These are phyloP conservation scores for Silurus aristotelis DNA, from an alignment of 2,797 vertebrate species.

Conservation along the genomic window DNA sequence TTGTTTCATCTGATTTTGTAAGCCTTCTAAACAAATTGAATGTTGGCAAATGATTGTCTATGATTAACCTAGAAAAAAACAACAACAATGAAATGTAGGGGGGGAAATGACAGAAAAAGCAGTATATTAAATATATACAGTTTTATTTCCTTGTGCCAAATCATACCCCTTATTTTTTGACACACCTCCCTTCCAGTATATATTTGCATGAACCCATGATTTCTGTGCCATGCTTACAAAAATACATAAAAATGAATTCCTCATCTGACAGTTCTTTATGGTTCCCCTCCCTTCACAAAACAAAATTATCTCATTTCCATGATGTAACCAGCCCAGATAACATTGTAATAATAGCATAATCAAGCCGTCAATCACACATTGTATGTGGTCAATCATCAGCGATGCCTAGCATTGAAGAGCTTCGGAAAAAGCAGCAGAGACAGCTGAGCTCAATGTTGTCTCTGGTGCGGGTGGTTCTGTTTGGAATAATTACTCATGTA, in stretches of 20 bases:
- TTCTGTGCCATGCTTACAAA: neutral
- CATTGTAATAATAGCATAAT: conserved; percentile 26
- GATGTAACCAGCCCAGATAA: conserved; percentile 3
- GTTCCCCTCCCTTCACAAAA: neutral
- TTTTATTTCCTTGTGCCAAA: neutral
- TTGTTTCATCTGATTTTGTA: too few relatives aligned
- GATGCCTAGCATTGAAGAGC: conserved; percentile 8
- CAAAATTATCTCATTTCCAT: conserved; percentile 2
- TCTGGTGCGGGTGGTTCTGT: conserved; percentile 19
- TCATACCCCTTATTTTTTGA: neutral
- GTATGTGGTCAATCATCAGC: conserved; percentile 26
- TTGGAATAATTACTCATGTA: conserved; percentile 34
- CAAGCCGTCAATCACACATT: conserved; percentile 32
- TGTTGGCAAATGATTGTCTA: neutral
- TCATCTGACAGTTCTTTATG: neutral
- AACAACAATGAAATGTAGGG: too few relatives aligned
- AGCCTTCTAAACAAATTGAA: neutral
- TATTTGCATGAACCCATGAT: neutral
- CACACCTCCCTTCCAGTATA: neutral
- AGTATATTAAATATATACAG: neutral
- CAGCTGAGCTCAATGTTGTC: conserved; percentile 13
- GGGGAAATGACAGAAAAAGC: neutral
- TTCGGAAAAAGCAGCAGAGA: conserved; percentile 25
- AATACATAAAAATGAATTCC: neutral
- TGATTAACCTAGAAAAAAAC: neutral